Evolutionary conservation across 2,888 invertebrate species (phyloP).

Genomic region (Pyrrhia umbra): DNA sequence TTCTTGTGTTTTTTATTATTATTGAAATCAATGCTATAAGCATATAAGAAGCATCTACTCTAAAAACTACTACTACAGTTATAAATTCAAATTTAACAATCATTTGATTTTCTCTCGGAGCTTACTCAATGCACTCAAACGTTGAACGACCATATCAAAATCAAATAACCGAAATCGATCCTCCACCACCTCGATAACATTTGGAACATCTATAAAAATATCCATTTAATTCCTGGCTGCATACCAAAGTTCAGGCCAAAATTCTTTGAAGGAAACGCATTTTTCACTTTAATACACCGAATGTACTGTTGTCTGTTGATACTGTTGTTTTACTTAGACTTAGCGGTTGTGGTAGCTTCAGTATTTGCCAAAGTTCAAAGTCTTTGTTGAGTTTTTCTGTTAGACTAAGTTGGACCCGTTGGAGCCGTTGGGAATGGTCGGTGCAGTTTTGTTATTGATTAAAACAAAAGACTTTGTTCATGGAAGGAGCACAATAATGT

Average conservation of each 20-base stretch:
- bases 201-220: constrained; percentile 42
- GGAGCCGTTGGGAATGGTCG: background rate
- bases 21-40: too few species aligned
- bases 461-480: constrained; percentile 38
- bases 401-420: constrained; percentile 20
- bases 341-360: background rate
- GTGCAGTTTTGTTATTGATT: constrained; percentile 25
- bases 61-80: too few species aligned
- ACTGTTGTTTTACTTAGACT: constrained; percentile 9
- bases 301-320: background rate
- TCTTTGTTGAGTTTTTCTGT: constrained; percentile 30
- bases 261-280: constrained; percentile 22
- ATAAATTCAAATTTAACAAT: background rate
- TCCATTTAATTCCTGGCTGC: constrained; percentile 47
- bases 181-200: constrained; percentile 33
- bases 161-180: constrained; percentile 40
- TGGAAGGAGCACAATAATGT: constrained; percentile 10
- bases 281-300: constrained; percentile 13
- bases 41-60: too few species aligned
- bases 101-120: background rate
- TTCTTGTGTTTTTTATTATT: too few species aligned
- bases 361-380: constrained; percentile 28
- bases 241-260: constrained; percentile 39
- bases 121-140: constrained; percentile 20
- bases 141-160: constrained; percentile 34